These are phyloP conservation scores for Eleutherodactylus coqui DNA, from an alignment of 2,797 vertebrate species.

Conservation along the genomic window DNA sequence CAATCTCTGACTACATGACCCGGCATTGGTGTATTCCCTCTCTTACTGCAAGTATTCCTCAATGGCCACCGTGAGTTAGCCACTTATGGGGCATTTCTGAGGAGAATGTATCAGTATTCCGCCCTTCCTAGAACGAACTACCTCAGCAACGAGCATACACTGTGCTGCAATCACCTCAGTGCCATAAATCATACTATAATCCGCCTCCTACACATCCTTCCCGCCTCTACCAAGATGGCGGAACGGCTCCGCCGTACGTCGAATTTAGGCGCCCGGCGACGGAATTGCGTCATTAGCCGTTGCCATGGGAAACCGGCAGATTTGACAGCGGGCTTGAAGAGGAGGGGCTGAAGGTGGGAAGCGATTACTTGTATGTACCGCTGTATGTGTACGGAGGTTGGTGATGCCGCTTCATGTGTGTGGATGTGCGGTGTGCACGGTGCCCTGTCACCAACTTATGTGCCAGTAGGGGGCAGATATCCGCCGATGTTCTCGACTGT, in stretches of 20 bases:
- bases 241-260: neutral
- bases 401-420: neutral
- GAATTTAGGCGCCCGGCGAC: neutral
- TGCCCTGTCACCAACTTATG: neutral
- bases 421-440: neutral
- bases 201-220: neutral
- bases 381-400: neutral
- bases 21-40: too few species aligned
- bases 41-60: neutral
- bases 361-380: neutral
- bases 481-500: too few species aligned
- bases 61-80: neutral
- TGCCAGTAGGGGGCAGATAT: too few species aligned
- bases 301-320: constrained; percentile 58
- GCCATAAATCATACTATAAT: neutral
- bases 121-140: neutral
- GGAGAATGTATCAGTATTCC: neutral
- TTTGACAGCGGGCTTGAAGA: constrained; percentile 50
- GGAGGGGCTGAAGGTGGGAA: constrained; percentile 14
- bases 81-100: neutral
- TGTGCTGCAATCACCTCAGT: neutral
- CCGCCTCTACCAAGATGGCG: constrained; percentile 35
- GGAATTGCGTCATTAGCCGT: constrained; percentile 31
- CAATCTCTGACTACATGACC: too few species aligned
- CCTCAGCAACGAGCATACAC: neutral